Conservation (phyloP, 30 jellyfish, hydroid and myxozoan genomes). For the Turritopsis dohrnii region DNA sequence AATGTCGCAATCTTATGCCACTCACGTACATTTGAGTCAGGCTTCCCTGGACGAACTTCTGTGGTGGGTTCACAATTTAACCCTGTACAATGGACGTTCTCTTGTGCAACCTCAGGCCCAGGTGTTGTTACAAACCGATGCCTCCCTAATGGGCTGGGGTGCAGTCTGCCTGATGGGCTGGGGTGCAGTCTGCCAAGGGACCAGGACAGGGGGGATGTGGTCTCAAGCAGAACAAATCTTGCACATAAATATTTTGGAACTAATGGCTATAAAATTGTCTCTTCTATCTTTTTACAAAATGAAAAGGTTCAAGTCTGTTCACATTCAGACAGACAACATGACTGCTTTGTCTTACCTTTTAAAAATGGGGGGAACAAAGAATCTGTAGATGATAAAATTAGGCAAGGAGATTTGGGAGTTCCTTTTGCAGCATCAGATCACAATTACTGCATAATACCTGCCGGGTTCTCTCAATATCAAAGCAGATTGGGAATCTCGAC, state of each 20-base stretch:
- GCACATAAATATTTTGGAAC: background rate
- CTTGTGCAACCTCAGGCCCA: background rate
- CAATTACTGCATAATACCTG: too few relatives aligned
- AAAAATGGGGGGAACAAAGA: background rate
- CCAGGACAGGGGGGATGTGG: background rate
- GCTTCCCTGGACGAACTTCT: background rate
- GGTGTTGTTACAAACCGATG: background rate
- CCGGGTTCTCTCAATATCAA: too few relatives aligned
- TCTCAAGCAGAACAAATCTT: background rate
- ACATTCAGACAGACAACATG: background rate
- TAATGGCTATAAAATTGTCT: background rate
- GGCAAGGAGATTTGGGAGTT: background rate
- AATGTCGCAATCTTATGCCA: background rate
- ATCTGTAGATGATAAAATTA: background rate
- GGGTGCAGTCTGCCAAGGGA: background rate
- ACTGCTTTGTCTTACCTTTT: background rate
- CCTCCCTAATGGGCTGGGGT: background rate
- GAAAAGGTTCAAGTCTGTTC: too few relatives aligned
- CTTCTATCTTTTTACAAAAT: too few relatives aligned
- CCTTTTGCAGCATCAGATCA: background rate
- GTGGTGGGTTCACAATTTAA: background rate
- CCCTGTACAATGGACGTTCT: background rate
- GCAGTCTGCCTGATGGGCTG: too few relatives aligned
- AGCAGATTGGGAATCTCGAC: too few relatives aligned
- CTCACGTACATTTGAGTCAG: background rate